Evolutionary conservation across 2,113 vertebrate species (phyloP), one percentile per base, ranked within the genome.

Genomic region (Ciconia maguari): DNA sequence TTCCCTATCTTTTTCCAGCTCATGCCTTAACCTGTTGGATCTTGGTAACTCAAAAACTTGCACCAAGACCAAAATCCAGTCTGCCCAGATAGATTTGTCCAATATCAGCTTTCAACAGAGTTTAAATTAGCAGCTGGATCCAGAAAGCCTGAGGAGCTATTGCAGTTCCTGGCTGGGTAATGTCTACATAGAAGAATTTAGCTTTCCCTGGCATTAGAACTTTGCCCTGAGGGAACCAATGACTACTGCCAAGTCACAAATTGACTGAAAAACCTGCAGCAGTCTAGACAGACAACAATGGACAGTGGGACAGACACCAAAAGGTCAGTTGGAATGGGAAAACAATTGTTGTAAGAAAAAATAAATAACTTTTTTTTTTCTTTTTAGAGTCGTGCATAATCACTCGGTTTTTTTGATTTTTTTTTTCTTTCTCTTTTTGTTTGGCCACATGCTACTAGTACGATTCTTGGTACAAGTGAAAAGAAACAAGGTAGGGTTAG

Each of bases 401-500:
- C 82, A 82, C 86, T 85, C n/a, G 0, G 5, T 60, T 83, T 58
- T 48, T 87, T 65, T 66, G 25, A 16, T 61, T 64, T 54, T 61
- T 88, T 95, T 88, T 87, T 70, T 49, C 69, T 96, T 94, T 94
- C 86, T 95, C 70, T 94, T 97, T 98, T 98, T 98, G 95, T 98
- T 99, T 98, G 98, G 99, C 98, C 98, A 99, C 99, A 99, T 99
- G 99, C 99, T 99, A 99, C 98, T 98, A 98, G 98, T 97, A 98
- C 96, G 95, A 97, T 94, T 97, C 97, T 98, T 82, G 94, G 97
- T 97, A 98, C 96, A 97, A 80, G 95, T 97, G 90, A 84, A 97
- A 98, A 97, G 91, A 95, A 94, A 96, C 90, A 93, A 93, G 72
- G 41, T 80, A 97, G 97, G 87, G 65, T 86, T 91, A 87, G 97